Evolutionary conservation across 2,888 invertebrate species (phyloP).

Genomic region (Eurois occulta): DNA sequence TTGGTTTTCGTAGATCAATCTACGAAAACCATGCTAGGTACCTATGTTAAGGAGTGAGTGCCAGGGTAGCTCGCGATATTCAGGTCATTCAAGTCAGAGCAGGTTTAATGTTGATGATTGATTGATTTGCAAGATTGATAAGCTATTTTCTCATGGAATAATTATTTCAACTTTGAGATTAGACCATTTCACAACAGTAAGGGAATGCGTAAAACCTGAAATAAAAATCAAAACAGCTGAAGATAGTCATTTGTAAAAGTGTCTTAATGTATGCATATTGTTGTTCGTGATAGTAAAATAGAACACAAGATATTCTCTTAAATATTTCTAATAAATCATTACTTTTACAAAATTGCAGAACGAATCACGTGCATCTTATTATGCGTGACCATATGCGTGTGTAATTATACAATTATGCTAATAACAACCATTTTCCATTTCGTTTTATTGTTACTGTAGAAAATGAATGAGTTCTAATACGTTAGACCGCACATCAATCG

Average conservation of each 20-base stretch:
- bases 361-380: constrained; percentile 12
- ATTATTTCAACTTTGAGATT: no score
- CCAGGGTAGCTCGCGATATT: background rate
- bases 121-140: background rate
- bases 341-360: constrained; percentile 21
- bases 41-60: no score
- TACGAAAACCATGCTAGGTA: no score
- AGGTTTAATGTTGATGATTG: background rate
- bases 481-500: background rate
- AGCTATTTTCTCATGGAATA: background rate
- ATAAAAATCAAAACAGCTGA: background rate
- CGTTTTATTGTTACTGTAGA: constrained; percentile 19
- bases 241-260: background rate
- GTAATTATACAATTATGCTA: constrained; percentile 47
- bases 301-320: background rate
- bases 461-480: constrained; percentile 3
- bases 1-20: no score
- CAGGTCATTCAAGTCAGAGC: no score
- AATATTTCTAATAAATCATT: background rate
- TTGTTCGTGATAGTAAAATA: background rate
- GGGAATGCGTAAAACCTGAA: background rate
- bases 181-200: background rate
- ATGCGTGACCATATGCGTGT: constrained; percentile 47
- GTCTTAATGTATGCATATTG: background rate
- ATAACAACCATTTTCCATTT: constrained; percentile 47